phyloP scores from a whole-genome alignment of 1,140 invertebrate genomes.

The Meloidogyne floridensis region DNA sequence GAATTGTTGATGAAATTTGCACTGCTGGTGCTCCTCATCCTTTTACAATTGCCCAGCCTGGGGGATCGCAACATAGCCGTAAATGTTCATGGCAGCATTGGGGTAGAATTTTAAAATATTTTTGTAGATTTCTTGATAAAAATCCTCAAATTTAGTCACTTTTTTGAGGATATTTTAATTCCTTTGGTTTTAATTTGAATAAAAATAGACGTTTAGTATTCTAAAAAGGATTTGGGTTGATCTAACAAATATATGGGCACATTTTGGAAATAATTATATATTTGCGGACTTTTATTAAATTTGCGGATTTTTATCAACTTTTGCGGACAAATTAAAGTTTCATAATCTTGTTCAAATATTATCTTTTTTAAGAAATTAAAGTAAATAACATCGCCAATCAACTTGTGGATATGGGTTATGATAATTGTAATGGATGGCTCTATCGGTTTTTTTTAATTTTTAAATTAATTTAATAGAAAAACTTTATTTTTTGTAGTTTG shows the following conservation, averaged over 20 bases:
- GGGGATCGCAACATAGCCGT: not conserved
- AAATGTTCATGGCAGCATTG: conserved; percentile 11
- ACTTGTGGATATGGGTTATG: conserved; percentile 46
- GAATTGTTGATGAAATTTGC: conserved; percentile 17
- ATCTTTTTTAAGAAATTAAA: conserved; percentile 26
- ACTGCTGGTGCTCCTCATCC: conserved; percentile 22
- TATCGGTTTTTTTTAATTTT: conserved; percentile 23
- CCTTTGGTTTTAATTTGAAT: too few relatives aligned
- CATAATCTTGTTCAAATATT: not conserved
- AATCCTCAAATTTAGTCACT: too few relatives aligned
- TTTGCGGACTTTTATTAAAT: too few relatives aligned
- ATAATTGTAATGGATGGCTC: conserved; percentile 52
- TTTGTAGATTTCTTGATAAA: too few relatives aligned
- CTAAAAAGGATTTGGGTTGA: too few relatives aligned
- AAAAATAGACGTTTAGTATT: too few relatives aligned
- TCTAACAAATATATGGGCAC: too few relatives aligned
- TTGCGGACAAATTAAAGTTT: too few relatives aligned
- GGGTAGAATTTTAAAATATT: not conserved
- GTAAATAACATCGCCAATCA: conserved; percentile 36
- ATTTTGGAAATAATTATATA: too few relatives aligned
- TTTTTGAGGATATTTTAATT: too few relatives aligned
- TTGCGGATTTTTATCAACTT: too few relatives aligned
- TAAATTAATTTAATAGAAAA: not conserved
- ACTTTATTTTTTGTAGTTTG: conserved; percentile 12
- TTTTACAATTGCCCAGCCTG: not conserved